Percentiles rank a stretch among this genome's conserved stretches.
Conservation (phyloP, 37 sponge, comb jelly and placozoan species). For the Chondrosia reniformis region DNA sequence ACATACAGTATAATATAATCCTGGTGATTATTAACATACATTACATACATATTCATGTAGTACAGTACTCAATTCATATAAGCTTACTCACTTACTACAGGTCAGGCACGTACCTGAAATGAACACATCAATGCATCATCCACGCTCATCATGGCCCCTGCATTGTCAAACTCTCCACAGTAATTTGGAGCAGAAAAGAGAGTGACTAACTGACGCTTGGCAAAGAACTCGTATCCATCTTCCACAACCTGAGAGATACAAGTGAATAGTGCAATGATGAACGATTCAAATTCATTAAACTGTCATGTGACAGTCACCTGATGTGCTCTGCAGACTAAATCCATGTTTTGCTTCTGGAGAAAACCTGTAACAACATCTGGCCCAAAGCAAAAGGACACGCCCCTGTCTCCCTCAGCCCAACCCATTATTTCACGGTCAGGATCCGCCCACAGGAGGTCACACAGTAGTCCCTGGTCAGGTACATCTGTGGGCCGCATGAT, state of each 20-base stretch:
- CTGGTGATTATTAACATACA: neutral
- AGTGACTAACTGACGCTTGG: conserved; percentile 92
- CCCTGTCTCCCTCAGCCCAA: conserved; percentile 99
- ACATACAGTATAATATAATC: too few relatives aligned
- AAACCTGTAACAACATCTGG: conserved; percentile 95
- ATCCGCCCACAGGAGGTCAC: conserved; percentile 98
- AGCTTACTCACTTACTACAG: neutral
- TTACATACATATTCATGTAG: neutral
- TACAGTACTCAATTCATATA: neutral
- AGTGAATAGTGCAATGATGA: too few relatives aligned
- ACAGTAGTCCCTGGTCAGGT: conserved; percentile 95
- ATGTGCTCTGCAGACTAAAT: conserved; percentile 95
- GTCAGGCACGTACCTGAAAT: conserved; percentile 64
- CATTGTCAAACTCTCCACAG: conserved; percentile 98
- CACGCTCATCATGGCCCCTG: conserved; percentile 97
- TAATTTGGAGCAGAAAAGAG: conserved; percentile 96
- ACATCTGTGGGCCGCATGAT: conserved; percentile 99
- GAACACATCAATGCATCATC: conserved; percentile 96
- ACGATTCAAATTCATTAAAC: too few relatives aligned
- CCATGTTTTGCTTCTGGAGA: conserved; percentile 91
- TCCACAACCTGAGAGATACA: conserved; percentile 79
- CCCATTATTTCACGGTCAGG: conserved; percentile 94
- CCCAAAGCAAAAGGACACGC: conserved; percentile 98
- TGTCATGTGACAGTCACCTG: conserved; percentile 88
- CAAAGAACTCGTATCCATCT: conserved; percentile 98